A percentile compares a stretch with the other conserved stretches of the same genome.
These are phyloP conservation scores for Telmatherina bonti DNA, from an alignment of 2,797 vertebrate species.

Conservation along the genomic window DNA sequence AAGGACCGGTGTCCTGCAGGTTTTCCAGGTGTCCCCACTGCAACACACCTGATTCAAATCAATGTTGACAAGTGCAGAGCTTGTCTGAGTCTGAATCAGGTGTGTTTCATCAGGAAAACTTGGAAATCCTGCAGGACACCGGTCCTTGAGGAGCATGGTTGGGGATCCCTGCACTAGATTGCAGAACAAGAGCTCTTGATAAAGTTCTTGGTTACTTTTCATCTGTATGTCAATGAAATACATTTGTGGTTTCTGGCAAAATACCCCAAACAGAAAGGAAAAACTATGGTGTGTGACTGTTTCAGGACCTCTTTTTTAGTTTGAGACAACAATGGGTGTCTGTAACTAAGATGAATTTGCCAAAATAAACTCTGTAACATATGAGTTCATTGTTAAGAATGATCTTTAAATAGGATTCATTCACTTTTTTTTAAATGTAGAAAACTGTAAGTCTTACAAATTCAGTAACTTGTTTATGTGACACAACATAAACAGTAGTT, in stretches of 20 bases:
- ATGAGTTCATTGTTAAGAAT: not conserved
- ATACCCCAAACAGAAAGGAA: not conserved
- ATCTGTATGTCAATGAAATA: not conserved
- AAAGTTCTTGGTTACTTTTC: not conserved
- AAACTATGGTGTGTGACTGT: not conserved
- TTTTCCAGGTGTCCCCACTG: too few relatives aligned
- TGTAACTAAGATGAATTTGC: not conserved
- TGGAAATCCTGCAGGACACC: too few relatives aligned
- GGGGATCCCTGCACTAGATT: not conserved
- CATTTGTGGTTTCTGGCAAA: too few relatives aligned
- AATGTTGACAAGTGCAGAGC: too few relatives aligned
- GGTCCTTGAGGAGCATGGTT: too few relatives aligned
- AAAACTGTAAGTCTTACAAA: not conserved
- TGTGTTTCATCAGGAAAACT: too few relatives aligned
- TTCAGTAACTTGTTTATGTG: not conserved
- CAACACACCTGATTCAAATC: too few relatives aligned
- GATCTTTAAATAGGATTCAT: not conserved
- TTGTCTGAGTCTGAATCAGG: too few relatives aligned
- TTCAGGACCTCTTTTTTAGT: not conserved
- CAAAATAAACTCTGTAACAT: not conserved
- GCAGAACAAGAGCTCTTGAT: not conserved
- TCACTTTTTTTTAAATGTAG: not conserved
- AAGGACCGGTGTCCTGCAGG: too few relatives aligned
- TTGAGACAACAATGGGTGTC: not conserved
- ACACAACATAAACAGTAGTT: too few relatives aligned